Base-by-base conservation (phyloP, 2,888 invertebrate species). In the Meliscaeva auricollis region DNA sequence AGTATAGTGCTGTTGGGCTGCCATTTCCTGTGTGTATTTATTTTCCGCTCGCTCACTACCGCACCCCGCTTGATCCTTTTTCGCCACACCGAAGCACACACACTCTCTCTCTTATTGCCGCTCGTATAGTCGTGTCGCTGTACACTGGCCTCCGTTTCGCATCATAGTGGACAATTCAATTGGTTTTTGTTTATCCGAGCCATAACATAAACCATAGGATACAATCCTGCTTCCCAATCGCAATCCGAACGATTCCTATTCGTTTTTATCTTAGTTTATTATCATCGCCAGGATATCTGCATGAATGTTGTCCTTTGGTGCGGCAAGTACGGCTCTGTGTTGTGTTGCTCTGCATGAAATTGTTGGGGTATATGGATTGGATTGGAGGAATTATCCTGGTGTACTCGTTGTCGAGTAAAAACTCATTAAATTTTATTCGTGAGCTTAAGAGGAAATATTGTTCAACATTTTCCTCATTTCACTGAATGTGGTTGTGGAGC, bases 381-480 rank as follows among this genome's bases (percentile, higher is more conserved):
- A 69, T 76, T 76, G 76, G 60, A 85, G 76, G 68, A 85, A 76
- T 85, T 83, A 78, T 83, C 78, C 78, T 83, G 66, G 77, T 78
- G 73, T 78, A 83, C 82, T 83, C 82, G 82, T 83, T 85, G 85
- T 81, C 85, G 85, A 90, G 89, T 89, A 89, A 88, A 87, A 87
- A 87, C 88, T 89, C 91, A 88, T 91, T 90, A 91, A 90, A 90
- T 90, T 91, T 91, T 90, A 91, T 91, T 89, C 87, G 88, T 83
- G 78, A 90, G 89, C 90, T 90, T 90, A 89, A 89, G 85, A 89
- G 89, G 89, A 87, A 88, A 87, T 88, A 88, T 82, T 80, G 83
- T 87, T 48, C 81, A 83, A 87, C 87, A 85, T 85, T 85, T 85
- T 81, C 73, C 84, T 80, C 84, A 76, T 84, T 84, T 80, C 80